Evolutionary conservation across 2,113 vertebrate genomes (phyloP), one percentile per base, ranked within the genome.

Genomic region (Jaculus jaculus): DNA sequence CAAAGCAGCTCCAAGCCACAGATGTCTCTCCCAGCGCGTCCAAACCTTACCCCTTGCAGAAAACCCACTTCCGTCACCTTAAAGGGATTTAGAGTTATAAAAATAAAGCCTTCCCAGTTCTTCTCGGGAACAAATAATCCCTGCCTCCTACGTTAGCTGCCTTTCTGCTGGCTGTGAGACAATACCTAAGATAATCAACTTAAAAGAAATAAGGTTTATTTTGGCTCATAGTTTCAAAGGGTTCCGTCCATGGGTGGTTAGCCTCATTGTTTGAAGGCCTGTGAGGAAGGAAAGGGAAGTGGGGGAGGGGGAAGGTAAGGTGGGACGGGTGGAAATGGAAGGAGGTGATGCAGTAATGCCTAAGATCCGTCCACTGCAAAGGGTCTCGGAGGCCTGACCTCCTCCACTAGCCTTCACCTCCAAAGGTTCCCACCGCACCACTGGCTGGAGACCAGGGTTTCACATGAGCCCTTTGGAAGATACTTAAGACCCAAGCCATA

Each of bases 51-150:
- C 54, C 47, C 24, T 47, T 69, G 60, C 58, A 68, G 34, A 71
- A 82, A 87, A 15, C 12, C 82, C 20, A 39, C 63, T 32, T 72
- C 51, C 9, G 5, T 20, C 42, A 42, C 32, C 34, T 21, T 42
- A 58, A 58, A 83, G 72, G 21, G 11, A 72, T 58, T 32, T 32
- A 65, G 8, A 71, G 42, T 20, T 75, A 73, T 28, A n/a, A 77
- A 84, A 82, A 60, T 61, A 87, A 91, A 94, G 28, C 28, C 24
- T 66, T 37, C 10, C 65, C 42, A n/a, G 18, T 58, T 60, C n/a
- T 92, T 78, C 7, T 63, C n/a, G 72, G 42, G 58, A 91, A 18
- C 16, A 20, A 87, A 84, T 61, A 60, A 69, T 21, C 23, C 34
- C 2, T 4, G 13, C 4, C 23, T 84, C 37, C 26, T 34, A 5